Conservation (phyloP, 1,140 invertebrate genomes). For the Drosophila chauvacae region DNA sequence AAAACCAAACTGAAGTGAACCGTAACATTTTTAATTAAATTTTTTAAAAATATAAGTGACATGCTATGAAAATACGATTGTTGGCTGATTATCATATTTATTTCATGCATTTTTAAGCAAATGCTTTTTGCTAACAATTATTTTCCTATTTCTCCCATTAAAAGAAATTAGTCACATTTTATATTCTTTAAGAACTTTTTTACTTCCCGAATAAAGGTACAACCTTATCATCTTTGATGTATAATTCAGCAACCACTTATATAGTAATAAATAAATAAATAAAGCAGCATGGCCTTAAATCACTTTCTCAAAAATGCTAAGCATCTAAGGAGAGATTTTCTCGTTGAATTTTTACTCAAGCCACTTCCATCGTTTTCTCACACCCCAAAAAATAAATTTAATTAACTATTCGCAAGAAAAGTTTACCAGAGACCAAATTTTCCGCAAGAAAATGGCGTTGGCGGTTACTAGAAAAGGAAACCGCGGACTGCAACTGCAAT, state of each 20-base stretch:
- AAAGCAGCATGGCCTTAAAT: too few species aligned
- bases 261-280: neutral
- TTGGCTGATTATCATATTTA: too few species aligned
- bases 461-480: conserved; percentile 39
- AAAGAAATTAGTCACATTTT: too few species aligned
- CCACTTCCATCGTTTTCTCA: neutral
- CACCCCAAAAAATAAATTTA: conserved; percentile 12
- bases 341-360: neutral
- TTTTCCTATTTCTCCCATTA: too few species aligned
- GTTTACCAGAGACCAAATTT: conserved; percentile 15
- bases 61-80: too few species aligned
- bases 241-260: neutral
- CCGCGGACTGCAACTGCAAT: conserved; percentile 26
- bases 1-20: neutral
- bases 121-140: too few species aligned
- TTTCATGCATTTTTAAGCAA: too few species aligned
- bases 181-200: too few species aligned
- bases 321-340: too few species aligned
- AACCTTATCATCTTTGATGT: neutral
- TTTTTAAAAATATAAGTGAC: neutral
- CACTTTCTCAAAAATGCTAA: neutral
- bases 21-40: neutral
- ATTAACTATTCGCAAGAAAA: conserved; percentile 9
- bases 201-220: too few species aligned
- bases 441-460: conserved; percentile 26